Conservation (phyloP, 2,797 vertebrate species). For the Chiroxiphia lanceolata region DNA sequence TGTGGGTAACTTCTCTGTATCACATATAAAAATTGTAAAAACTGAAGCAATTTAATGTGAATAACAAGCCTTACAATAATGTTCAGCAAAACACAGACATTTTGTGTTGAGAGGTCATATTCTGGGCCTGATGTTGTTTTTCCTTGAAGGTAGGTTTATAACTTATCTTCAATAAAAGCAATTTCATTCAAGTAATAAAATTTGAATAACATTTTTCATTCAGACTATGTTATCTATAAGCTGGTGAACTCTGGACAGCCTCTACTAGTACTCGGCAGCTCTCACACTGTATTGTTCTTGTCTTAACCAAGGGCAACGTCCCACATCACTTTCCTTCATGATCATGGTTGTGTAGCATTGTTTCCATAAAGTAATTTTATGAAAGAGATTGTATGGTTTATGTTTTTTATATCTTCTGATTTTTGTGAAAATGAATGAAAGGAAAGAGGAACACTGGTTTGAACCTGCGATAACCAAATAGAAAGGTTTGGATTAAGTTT, state of each 20-base stretch:
- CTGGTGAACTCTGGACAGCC: neutral
- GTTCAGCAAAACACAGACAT: neutral
- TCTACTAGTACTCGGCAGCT: neutral
- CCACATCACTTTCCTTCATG: neutral
- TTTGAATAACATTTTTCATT: neutral
- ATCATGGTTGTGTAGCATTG: neutral
- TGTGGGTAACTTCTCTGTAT: neutral
- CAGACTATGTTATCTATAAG: neutral
- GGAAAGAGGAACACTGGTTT: neutral
- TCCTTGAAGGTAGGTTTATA: neutral
- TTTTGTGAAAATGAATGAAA: neutral
- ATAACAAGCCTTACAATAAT: neutral
- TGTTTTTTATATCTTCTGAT: neutral
- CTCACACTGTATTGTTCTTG: rapidly evolving
- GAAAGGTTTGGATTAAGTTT: neutral
- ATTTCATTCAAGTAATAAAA: neutral
- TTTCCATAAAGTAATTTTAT: neutral
- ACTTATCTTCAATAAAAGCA: neutral
- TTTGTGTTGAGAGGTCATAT: neutral
- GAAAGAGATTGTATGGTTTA: neutral
- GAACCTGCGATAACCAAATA: neutral
- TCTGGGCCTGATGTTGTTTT: neutral
- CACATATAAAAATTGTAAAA: neutral
- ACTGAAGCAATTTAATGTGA: neutral
- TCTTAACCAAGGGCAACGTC: neutral